Percentiles rank a stretch among this genome's conserved stretches.
These are phyloP conservation scores for Tympanuchus pallidicinctus DNA, from an alignment of 2,113 vertebrate species.

Conservation along the genomic window DNA sequence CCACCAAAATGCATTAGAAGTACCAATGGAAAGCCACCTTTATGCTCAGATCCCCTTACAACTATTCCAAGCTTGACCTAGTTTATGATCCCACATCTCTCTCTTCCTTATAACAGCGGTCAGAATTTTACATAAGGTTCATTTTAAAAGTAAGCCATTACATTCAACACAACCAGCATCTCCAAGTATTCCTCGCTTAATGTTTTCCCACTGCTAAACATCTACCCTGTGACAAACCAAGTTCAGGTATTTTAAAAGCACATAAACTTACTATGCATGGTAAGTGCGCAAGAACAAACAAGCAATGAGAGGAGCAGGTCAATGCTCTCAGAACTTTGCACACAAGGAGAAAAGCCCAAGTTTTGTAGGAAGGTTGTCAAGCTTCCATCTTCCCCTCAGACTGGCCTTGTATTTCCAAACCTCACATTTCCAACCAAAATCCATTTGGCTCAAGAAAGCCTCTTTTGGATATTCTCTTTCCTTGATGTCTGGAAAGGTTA, in stretches of 20 bases:
- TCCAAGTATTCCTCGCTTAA: conserved; percentile 3
- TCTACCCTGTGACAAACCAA: not conserved
- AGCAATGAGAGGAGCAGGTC: not conserved
- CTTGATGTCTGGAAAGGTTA: not conserved
- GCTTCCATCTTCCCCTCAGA: not conserved
- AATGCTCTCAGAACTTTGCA: not conserved
- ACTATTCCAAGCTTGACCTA: not conserved
- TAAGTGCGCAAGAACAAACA: not conserved
- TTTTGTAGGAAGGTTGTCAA: not conserved
- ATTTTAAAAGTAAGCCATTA: conserved; percentile 34
- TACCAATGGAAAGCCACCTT: not conserved
- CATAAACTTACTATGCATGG: not conserved
- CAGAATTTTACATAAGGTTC: not conserved
- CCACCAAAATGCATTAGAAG: not conserved
- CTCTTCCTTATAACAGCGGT: not conserved
- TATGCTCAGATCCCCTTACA: not conserved
- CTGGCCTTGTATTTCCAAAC: not conserved
- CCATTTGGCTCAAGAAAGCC: not conserved
- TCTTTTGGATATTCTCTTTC: not conserved
- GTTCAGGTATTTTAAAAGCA: not conserved
- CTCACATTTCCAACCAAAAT: not conserved
- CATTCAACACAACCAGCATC: conserved; percentile 33
- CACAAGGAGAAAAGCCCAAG: accelerated
- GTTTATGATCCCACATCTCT: not conserved
- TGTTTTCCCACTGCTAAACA: not conserved